These are phyloP conservation scores for Drosophila meridiana DNA, from an alignment of 2,888 invertebrate species.

Conservation along the genomic window DNA sequence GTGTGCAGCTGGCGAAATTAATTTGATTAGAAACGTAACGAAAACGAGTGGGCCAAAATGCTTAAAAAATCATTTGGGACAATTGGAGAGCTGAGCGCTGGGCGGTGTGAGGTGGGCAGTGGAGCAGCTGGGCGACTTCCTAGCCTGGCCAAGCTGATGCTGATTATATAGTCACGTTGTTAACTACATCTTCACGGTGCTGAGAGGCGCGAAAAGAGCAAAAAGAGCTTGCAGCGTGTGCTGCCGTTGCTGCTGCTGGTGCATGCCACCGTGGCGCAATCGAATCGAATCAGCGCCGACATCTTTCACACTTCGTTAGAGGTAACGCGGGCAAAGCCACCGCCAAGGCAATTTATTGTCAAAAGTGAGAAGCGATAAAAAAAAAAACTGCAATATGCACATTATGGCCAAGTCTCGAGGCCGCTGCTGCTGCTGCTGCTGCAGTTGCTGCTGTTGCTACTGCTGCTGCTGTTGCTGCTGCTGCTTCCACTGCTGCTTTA, in stretches of 20 bases:
- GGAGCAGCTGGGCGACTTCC: conserved; percentile 63
- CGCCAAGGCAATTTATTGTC: conserved; percentile 78
- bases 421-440: conserved; percentile 27
- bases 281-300: conserved; percentile 74
- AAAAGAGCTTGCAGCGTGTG: conserved; percentile 68
- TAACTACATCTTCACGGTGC: conserved; percentile 80
- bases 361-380: conserved; percentile 65
- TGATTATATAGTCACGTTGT: conserved; percentile 81
- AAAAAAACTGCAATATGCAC: conserved; percentile 73
- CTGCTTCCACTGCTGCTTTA: conserved; percentile 19
- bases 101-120: conserved; percentile 22
- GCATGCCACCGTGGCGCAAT: conserved; percentile 75
- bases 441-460: conserved; percentile 4
- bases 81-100: neutral
- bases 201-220: conserved; percentile 11
- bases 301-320: conserved; percentile 80
- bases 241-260: conserved; percentile 44
- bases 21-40: conserved; percentile 66
- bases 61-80: conserved; percentile 64
- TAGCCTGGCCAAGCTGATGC: conserved; percentile 54
- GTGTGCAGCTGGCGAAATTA: conserved; percentile 69
- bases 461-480: conserved; percentile 10
- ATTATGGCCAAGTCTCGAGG: conserved; percentile 65
- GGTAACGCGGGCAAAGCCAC: conserved; percentile 66
- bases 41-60: conserved; percentile 38